Conservation (phyloP, 2,797 vertebrate genomes). For the Cercopithecus diana region DNA sequence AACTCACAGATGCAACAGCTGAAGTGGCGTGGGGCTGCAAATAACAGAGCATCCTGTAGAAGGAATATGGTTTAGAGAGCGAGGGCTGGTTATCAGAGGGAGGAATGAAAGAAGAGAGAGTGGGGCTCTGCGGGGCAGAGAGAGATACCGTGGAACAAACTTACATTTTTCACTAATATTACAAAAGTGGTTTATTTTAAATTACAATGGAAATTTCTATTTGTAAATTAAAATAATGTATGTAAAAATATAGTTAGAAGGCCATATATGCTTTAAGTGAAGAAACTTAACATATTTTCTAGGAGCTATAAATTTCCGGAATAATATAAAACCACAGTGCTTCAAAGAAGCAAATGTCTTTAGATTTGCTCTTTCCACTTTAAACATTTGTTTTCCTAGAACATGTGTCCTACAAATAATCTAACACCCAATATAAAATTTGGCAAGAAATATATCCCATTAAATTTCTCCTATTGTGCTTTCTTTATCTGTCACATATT, state of each 20-base stretch:
- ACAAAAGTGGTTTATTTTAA: slow-evolving; percentile 19
- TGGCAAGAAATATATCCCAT: slow-evolving; percentile 65
- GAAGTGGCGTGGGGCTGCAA: neutral
- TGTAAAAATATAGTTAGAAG: slow-evolving; percentile 39
- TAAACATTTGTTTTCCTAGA: slow-evolving; percentile 67
- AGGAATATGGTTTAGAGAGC: too few relatives aligned
- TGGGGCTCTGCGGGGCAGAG: too few relatives aligned
- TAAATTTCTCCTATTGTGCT: slow-evolving; percentile 73
- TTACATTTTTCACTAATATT: neutral
- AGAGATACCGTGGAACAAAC: neutral
- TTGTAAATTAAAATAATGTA: neutral
- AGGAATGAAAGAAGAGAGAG: neutral
- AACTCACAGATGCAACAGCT: neutral
- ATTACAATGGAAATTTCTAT: slow-evolving; percentile 42
- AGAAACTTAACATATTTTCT: neutral
- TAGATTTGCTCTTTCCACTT: slow-evolving; percentile 63
- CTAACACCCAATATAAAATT: slow-evolving; percentile 75
- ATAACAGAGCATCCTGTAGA: neutral
- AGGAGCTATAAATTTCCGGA: slow-evolving; percentile 15
- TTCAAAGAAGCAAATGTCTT: slow-evolving; percentile 41
- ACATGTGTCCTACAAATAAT: slow-evolving; percentile 75
- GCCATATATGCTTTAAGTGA: slow-evolving; percentile 16
- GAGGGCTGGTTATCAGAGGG: neutral
- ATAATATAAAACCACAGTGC: slow-evolving; percentile 6
- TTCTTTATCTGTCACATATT: slow-evolving; percentile 67